Conservation (phyloP, 2,113 vertebrate species). For the Ciconia maguari region DNA sequence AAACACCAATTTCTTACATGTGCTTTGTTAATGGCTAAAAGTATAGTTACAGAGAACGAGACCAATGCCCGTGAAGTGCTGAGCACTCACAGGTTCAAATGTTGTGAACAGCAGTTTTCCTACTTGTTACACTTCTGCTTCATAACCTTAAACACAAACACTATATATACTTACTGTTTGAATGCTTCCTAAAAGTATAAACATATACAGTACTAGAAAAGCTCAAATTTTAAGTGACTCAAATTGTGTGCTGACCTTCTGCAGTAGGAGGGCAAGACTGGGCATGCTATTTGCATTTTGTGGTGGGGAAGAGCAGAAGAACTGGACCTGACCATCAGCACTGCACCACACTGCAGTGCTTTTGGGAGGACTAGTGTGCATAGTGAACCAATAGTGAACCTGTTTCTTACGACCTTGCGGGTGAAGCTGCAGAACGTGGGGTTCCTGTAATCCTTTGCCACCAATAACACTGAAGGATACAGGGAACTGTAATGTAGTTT, state of each 20-base stretch:
- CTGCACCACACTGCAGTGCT: neutral
- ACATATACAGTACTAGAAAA: neutral
- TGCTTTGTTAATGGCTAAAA: neutral
- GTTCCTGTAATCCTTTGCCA: neutral
- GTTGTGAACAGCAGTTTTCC: neutral
- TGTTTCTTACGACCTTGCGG: neutral
- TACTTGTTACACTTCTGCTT: neutral
- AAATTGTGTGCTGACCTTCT: neutral
- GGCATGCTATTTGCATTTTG: neutral
- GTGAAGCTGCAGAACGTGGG: neutral
- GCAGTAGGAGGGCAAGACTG: neutral
- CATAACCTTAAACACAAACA: neutral
- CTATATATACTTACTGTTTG: neutral
- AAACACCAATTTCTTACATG: neutral
- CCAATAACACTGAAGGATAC: neutral
- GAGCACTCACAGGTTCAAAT: neutral
- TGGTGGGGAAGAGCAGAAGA: neutral
- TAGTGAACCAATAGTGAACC: rapidly evolving
- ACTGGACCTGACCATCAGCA: neutral
- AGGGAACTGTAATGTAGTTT: neutral
- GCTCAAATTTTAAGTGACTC: neutral
- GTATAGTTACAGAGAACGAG: neutral
- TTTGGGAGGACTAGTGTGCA: neutral
- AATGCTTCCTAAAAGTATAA: neutral
- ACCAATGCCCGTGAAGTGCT: neutral